Base-by-base conservation (phyloP, 2,888 invertebrate genomes). In the Brachylomia viminalis region DNA sequence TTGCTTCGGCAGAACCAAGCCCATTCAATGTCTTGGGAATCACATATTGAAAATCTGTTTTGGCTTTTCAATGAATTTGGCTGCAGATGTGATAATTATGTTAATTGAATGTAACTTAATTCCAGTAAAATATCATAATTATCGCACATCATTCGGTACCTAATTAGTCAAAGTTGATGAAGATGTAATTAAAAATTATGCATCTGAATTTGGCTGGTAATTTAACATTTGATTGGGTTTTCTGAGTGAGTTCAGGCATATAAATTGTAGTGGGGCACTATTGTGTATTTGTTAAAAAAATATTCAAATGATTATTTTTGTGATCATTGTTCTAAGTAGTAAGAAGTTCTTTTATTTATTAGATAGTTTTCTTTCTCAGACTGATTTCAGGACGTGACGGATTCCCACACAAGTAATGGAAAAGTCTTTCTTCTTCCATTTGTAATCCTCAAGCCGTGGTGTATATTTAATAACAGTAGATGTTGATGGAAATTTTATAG, bases 401-500 rank as follows among this genome's bases (percentile, higher is more conserved):
- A 20, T 42, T 64, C 27, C n/a, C 15, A 61, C 15, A 23, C 15
- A 23, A 27, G 20, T 17, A 23, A 33, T 27, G 10, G 20, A 27
- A 54, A 47, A 54, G 42, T 20, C 4, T n/a, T 54, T 45, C 10
- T 17, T 20, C 5, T 6, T 47, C 10, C 38, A 15, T n/a, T 69
- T 64, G 11, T n/a, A 54, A 68, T 23, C 15, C 49, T 17, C 17
- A 6, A 72, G 30, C 33, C 17, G 7, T 61, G 27, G 38, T 52
- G 20, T 52, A 59, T 68, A 56, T 71, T 72, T 78, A 78, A 80
- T 74, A 72, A 59, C 23, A 52, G 81, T 47, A 33, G 54, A 72
- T 81, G 76, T 73, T 75, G 45, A 74, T 75, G 45, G 38, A 67
- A 54, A n/a, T 75, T 79, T 76, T 67, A 66, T 75, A 80, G 59